Base-by-base conservation (phyloP, 1,140 invertebrate genomes). In the Campoletis sonorensis region DNA sequence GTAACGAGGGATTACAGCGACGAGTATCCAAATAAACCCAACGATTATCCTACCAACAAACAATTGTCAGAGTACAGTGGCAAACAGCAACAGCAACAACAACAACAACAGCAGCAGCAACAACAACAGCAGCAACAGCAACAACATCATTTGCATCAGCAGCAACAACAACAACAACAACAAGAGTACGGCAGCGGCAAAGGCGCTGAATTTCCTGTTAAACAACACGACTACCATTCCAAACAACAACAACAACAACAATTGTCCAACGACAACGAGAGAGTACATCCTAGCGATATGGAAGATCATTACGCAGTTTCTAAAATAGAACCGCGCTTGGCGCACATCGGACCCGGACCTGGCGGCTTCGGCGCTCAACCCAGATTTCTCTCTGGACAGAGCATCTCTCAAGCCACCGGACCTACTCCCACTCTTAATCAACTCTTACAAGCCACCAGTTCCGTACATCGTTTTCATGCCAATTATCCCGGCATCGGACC, bases 391-490 rank as follows among this genome's bases (percentile, higher is more conserved):
- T 93, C 94, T 2, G 94, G 94, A 26, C 94, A 95, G 87, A 94
- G 91, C 87, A 94, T 95, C 86, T 93, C 94, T 0, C 96, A 97
- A 89, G 95, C 96, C 76, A 95, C 96, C 81, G 96, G 97, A 70
- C 97, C 97, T 21, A 98, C 97, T 64, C 97, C 97, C 68, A 98
- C 97, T 37, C 93, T 98, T 79, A 98, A 98, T 91, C 97, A 97
- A 86, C 92, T 98, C 85, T 93, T 98, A 51, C 96, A 97, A 91
- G 95, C 96, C 45, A 93, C 94, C 1, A 96, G 96, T 82, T 94
- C 95, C 45, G 92, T 93, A 30, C 92, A 93, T 86, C 87, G 93
- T 85, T 93, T 93, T 88, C 93, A 93, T 83, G 92, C 91, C 71
- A 92, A 89, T 81, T 93, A 93, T 85, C 88, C 91, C 26, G 89